Evolutionary conservation across 2,113 vertebrate genomes (phyloP).

Genomic region (Bujurquina vittata): DNA sequence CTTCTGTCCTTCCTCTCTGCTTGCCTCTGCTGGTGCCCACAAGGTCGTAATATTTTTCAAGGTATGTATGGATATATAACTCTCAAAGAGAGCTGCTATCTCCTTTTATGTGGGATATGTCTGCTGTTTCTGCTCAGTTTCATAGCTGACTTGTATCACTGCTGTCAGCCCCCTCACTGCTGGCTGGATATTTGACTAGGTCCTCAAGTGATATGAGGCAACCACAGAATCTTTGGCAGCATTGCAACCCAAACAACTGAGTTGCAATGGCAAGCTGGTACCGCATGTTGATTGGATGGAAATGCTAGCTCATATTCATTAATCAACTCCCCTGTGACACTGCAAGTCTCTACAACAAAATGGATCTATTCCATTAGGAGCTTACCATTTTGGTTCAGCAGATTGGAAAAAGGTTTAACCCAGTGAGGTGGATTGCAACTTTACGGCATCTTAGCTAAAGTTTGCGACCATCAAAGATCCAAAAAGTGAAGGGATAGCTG

Average conservation of each 20-base stretch:
- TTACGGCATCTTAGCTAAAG: not conserved
- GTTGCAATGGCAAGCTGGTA: conserved; percentile 40
- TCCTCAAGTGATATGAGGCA: conserved; percentile 8
- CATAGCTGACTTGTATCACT: not conserved
- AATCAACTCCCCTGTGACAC: not conserved
- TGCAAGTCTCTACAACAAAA: conserved; percentile 23
- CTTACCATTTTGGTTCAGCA: conserved; percentile 13
- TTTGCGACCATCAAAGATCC: not conserved
- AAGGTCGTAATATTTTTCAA: conserved; percentile 85
- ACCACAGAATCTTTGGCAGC: not conserved
- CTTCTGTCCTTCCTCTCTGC: conserved; percentile 77
- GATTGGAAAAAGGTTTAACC: not conserved
- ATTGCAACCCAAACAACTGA: conserved; percentile 33
- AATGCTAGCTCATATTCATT: conserved; percentile 46
- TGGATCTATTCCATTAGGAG: conserved; percentile 3
- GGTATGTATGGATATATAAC: conserved; percentile 77
- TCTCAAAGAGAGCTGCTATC: conserved; percentile 19
- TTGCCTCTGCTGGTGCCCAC: conserved; percentile 68
- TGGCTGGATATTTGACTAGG: not conserved
- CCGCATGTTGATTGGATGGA: conserved; percentile 28
- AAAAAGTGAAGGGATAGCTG: not conserved
- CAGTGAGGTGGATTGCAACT: not conserved
- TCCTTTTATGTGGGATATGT: conserved; percentile 24
- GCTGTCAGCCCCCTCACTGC: not conserved
- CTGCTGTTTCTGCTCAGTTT: conserved; percentile 13